These are phyloP conservation scores for Zygaena filipendulae DNA, from an alignment of 2,888 invertebrate genomes.

Conservation along the genomic window DNA sequence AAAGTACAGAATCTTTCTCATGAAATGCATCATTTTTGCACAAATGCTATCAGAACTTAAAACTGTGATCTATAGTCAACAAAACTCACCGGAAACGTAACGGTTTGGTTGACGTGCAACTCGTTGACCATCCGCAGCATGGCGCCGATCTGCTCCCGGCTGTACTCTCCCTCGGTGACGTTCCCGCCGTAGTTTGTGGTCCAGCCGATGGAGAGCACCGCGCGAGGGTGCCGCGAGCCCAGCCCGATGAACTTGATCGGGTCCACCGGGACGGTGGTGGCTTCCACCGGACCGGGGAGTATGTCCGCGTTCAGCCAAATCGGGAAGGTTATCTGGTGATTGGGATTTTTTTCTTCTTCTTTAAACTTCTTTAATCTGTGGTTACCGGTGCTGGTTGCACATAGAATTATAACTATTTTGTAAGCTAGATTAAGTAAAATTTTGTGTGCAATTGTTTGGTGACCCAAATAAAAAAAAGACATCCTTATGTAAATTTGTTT, in stretches of 20 bases:
- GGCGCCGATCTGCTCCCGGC: conserved; percentile 69
- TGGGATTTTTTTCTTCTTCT: too few species aligned
- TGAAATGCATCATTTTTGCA: too few species aligned
- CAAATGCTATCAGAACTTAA: too few species aligned
- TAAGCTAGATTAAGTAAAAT: too few species aligned
- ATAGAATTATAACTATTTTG: too few species aligned
- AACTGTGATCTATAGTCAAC: too few species aligned
- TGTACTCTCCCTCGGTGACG: conserved; percentile 70
- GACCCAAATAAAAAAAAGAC: too few species aligned
- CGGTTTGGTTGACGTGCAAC: conserved; percentile 69
- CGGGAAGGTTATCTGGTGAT: conserved; percentile 75
- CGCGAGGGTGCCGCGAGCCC: conserved; percentile 68
- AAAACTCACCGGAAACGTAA: conserved; percentile 80
- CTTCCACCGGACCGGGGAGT: conserved; percentile 77
- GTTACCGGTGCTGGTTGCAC: too few species aligned
- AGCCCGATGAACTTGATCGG: conserved; percentile 71
- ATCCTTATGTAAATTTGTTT: too few species aligned
- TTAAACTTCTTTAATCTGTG: too few species aligned
- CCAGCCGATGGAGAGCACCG: conserved; percentile 86
- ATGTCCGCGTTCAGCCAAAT: conserved; percentile 93
- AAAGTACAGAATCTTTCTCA: too few species aligned
- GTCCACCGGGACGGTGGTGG: conserved; percentile 69
- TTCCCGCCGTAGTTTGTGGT: conserved; percentile 74
- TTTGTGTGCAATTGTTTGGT: too few species aligned
- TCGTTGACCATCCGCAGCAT: conserved; percentile 73